Base-by-base conservation (phyloP, 2,888 invertebrate genomes). In the Himalopsyche tibetana region DNA sequence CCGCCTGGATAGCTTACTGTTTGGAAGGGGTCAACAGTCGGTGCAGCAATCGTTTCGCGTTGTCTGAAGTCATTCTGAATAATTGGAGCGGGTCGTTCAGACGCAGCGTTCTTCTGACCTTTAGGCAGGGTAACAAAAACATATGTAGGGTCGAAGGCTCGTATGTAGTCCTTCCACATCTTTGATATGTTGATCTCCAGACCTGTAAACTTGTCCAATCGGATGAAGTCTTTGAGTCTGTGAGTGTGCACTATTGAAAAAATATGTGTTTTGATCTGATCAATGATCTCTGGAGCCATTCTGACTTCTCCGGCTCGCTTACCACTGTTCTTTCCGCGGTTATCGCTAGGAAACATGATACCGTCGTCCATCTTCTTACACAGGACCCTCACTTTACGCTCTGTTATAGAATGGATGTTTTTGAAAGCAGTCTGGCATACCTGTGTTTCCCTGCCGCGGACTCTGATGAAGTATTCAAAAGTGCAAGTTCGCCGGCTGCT, bases 321-420 rank as follows among this genome's bases (percentile, higher is more conserved):
- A 85, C 93, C 93, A 89, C 93, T 93, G 89, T 94, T 94, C 89
- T 93, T 93, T 0, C 94, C 94, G 87, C 94, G 90, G 88, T 94
- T 94, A 89, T 94, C 94, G 90, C 93, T 92, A 8, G 94, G 94
- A 89, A 93, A 94, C 92, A 94, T 93, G 0, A 94, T 92, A 83
- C 94, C 94, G 90, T 94, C 94, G 90, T 94, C 94, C 93, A 94
- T 93, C 90, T 94, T 94, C 89, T 94, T 94, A 89, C 94, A 94
- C 1, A 94, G 90, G 1, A 94, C 94, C 90, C 94, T 90, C 4
- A 94, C 94, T 90, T 94, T 94, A 89, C 94, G 91, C 89, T 94
- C 94, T 42, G 94, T 94, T 82, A 94, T 94, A 4, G 94, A 93
- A 91, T 94, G 94, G 86, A 94, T 94, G 89, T 94, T 94, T 90